Percentiles rank a stretch among this genome's conserved stretches.
phyloP scores from a whole-genome alignment of 2,888 invertebrate species.

The Platerodrilus igneus region DNA sequence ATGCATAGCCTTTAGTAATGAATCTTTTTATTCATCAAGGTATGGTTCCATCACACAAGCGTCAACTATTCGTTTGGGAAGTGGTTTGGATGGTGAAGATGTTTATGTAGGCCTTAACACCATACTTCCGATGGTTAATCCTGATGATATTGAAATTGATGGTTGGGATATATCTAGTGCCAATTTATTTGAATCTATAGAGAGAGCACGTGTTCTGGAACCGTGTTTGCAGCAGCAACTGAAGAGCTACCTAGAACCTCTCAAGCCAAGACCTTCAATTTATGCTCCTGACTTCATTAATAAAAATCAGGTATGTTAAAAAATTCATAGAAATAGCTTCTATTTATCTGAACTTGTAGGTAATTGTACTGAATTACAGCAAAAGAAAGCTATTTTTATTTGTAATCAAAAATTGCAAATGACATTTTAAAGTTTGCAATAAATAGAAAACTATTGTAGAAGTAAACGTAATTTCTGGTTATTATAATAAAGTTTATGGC shows the following conservation, averaged over 20 bases:
- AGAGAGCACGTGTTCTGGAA: conserved; percentile 81
- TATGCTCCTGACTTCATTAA: conserved; percentile 92
- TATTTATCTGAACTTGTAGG: too few relatives aligned
- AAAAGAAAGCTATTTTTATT: too few relatives aligned
- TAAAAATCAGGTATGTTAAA: conserved; percentile 83
- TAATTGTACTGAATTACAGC: too few relatives aligned
- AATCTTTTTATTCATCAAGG: conserved; percentile 47
- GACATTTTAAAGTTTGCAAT: too few relatives aligned
- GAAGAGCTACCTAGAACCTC: conserved; percentile 60
- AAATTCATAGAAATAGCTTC: too few relatives aligned
- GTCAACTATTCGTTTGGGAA: conserved; percentile 80
- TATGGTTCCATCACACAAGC: conserved; percentile 89
- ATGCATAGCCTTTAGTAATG: too few relatives aligned
- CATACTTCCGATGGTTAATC: conserved; percentile 83
- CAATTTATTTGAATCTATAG: conserved; percentile 83
- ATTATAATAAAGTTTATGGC: too few relatives aligned
- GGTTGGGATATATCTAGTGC: conserved; percentile 86
- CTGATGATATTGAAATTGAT: conserved; percentile 81
- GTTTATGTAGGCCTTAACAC: conserved; percentile 76
- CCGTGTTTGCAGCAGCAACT: conserved; percentile 75
- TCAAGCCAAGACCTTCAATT: conserved; percentile 78
- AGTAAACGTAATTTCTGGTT: too few relatives aligned
- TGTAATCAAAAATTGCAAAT: too few relatives aligned
- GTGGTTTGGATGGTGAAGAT: conserved; percentile 62
- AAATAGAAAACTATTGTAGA: too few relatives aligned